Percentiles rank a stretch among this genome's conserved stretches.
phyloP scores from a whole-genome alignment of 2,888 invertebrate genomes.

The Trachelus iudaicus region DNA sequence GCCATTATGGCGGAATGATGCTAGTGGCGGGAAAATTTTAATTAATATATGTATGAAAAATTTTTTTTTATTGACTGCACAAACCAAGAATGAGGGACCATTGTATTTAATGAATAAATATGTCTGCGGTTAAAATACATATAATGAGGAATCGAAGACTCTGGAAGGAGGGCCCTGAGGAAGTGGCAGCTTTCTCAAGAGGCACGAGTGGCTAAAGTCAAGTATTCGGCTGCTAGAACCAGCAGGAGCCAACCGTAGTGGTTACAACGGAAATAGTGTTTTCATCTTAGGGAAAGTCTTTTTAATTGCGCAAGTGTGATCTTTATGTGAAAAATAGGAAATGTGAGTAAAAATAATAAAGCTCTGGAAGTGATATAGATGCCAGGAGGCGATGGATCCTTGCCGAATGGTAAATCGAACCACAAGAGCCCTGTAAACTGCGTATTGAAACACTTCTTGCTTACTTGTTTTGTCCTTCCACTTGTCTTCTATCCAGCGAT shows the following conservation, averaged over 20 bases:
- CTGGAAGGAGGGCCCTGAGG: neutral
- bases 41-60: neutral
- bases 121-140: neutral
- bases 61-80: neutral
- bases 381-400: constrained; percentile 23
- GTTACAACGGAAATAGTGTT: constrained; percentile 6
- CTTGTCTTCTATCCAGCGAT: constrained; percentile 3
- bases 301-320: constrained; percentile 6
- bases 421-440: neutral
- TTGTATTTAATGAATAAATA: neutral
- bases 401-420: constrained; percentile 29
- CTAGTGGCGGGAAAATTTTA: neutral
- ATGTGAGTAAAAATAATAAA: constrained; percentile 34
- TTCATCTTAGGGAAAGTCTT: neutral
- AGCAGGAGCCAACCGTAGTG: neutral
- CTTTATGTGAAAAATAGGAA: constrained; percentile 10
- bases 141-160: neutral
- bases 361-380: constrained; percentile 12
- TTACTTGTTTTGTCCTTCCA: constrained; percentile 2
- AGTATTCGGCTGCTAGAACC: neutral
- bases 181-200: neutral
- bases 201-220: neutral
- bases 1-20: neutral
- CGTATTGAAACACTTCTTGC: neutral
- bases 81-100: neutral